Percentiles rank a stretch among this genome's conserved stretches.
Evolutionary conservation across 1,140 invertebrate genomes (phyloP).

Genomic region (Euborellia annulipes): DNA sequence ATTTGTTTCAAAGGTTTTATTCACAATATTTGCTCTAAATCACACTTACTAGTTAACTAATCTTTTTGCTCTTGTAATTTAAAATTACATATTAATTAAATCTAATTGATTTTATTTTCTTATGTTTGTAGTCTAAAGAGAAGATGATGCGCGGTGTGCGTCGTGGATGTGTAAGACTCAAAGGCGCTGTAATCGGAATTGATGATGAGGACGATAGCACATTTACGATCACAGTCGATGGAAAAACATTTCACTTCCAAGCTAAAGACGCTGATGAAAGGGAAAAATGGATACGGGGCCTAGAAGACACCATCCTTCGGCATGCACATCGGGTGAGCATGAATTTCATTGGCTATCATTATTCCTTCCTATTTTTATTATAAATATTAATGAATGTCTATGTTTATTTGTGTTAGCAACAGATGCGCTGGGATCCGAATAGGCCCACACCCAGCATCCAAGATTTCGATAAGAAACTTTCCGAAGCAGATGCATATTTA

Average conservation of each 20-base stretch:
- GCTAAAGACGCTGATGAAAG: constrained; percentile 84
- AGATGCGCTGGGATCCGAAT: constrained; percentile 40
- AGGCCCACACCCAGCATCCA: constrained; percentile 44
- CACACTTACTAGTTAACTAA: too few relatives aligned
- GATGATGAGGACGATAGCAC: constrained; percentile 98
- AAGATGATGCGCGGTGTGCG: constrained; percentile 96
- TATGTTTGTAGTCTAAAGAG: constrained; percentile 67
- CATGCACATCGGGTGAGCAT: constrained; percentile 50
- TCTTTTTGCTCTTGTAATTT: too few relatives aligned
- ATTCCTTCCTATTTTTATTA: too few relatives aligned
- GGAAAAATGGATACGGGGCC: constrained; percentile 84
- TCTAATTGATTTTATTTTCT: neutral
- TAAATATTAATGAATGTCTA: too few relatives aligned
- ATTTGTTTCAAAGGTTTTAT: too few relatives aligned
- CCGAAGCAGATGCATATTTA: constrained; percentile 90
- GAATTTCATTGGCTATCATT: constrained; percentile 13
- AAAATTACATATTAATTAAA: too few relatives aligned
- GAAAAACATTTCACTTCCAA: constrained; percentile 98
- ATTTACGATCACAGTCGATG: constrained; percentile 97
- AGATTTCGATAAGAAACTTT: constrained; percentile 79
- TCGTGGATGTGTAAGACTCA: constrained; percentile 83
- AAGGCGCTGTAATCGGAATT: constrained; percentile 93
- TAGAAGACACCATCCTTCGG: constrained; percentile 85
- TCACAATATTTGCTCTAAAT: too few relatives aligned
- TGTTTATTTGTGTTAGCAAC: too few relatives aligned